These are phyloP conservation scores for Pachycephus smyrnensis DNA, from an alignment of 2,888 invertebrate species.

Conservation along the genomic window DNA sequence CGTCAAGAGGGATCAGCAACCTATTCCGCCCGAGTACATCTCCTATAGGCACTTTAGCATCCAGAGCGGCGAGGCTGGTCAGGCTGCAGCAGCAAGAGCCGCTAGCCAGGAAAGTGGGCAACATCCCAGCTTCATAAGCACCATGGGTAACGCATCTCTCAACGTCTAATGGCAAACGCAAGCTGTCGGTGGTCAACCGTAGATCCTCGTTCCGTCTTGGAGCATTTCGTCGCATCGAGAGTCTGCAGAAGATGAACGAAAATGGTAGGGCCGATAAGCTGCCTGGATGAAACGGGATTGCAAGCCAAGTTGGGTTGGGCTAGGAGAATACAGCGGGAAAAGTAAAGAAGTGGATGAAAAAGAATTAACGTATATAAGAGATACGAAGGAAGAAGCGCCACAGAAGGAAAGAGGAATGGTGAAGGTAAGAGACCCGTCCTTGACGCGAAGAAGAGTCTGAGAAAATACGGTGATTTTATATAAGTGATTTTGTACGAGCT, in stretches of 20 bases:
- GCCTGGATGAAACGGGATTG: background rate
- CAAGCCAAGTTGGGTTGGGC: background rate
- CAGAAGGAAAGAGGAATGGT: background rate
- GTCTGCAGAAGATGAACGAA: background rate
- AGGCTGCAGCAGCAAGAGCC: conserved; percentile 32
- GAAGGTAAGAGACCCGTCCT: background rate
- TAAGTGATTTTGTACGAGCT: conserved; percentile 54
- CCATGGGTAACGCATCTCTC: conserved; percentile 48
- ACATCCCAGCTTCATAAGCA: conserved; percentile 54
- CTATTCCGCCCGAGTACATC: conserved; percentile 83
- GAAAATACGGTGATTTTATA: conserved; percentile 35
- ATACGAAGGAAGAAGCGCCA: background rate
- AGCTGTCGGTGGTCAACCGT: background rate
- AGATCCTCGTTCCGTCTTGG: too few relatives aligned
- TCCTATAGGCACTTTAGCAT: conserved; percentile 82
- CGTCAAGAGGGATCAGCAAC: conserved; percentile 78
- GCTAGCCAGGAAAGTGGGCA: conserved; percentile 51
- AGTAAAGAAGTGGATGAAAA: background rate
- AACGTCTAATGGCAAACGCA: conserved; percentile 45
- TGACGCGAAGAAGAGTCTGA: background rate
- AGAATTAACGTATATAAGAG: background rate
- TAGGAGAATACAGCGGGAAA: background rate
- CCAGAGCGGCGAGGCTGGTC: conserved; percentile 73
- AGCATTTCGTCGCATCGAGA: too few relatives aligned
- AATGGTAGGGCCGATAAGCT: background rate